Percentiles rank a stretch among this genome's conserved stretches.
phyloP scores from a whole-genome alignment of 2,888 invertebrate genomes.

The Steinernema hermaphroditum region DNA sequence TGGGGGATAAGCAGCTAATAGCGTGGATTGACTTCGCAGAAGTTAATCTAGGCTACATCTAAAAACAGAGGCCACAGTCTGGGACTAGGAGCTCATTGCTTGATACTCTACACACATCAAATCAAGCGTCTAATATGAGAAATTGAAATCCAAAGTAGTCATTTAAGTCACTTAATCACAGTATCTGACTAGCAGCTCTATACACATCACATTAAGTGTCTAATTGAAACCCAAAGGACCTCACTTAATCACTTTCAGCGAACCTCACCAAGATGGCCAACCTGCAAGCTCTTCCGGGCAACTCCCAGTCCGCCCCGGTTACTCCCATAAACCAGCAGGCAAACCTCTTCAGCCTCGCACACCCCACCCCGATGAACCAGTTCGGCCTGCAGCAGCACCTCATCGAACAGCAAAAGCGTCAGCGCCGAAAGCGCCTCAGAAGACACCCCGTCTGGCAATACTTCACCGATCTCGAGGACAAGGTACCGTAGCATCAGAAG shows the following conservation, averaged over 20 bases:
- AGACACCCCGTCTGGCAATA: slow-evolving; percentile 63
- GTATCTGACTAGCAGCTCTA: too few relatives aligned
- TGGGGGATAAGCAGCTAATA: too few relatives aligned
- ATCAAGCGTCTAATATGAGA: too few relatives aligned
- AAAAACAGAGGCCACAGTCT: too few relatives aligned
- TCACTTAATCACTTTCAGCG: slow-evolving; percentile 14
- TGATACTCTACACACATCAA: too few relatives aligned
- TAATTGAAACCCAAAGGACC: too few relatives aligned
- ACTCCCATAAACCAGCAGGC: slow-evolving; percentile 10
- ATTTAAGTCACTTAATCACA: too few relatives aligned
- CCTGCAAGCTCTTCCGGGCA: background rate
- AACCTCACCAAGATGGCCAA: slow-evolving; percentile 19
- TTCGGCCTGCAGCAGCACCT: slow-evolving; percentile 12
- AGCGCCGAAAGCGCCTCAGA: slow-evolving; percentile 52
- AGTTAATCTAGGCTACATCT: too few relatives aligned
- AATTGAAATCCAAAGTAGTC: too few relatives aligned
- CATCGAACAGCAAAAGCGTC: slow-evolving; percentile 12
- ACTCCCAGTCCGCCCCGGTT: slow-evolving; percentile 7
- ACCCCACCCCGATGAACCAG: background rate
- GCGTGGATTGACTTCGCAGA: too few relatives aligned
- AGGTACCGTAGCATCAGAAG: slow-evolving; percentile 37
- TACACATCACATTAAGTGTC: too few relatives aligned
- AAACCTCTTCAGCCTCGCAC: slow-evolving; percentile 10
- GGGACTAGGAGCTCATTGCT: too few relatives aligned
- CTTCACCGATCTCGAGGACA: slow-evolving; percentile 60